Base-by-base conservation (phyloP, 2,797 vertebrate genomes). In the Odontamblyopus lacepedii region DNA sequence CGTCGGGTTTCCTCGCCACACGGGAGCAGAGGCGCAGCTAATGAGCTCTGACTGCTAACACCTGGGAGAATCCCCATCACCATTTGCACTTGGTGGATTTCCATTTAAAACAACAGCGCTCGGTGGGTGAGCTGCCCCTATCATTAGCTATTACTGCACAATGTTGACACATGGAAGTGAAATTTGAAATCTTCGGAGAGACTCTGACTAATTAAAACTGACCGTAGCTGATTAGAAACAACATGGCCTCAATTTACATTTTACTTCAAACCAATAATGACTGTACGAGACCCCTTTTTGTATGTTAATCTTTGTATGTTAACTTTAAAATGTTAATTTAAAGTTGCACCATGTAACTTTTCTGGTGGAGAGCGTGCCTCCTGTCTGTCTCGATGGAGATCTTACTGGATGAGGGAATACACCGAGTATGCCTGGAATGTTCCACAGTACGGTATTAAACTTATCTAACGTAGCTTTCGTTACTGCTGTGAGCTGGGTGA, bases 1-100 rank as follows among this genome's bases (percentile, higher is more conserved):
- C 60, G 56, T 69, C 78, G 16, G 38, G 30, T 27, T 64, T 73
- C 73, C 77, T 64, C 56, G 19, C 15, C 44, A 19, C 41, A 8
- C n/a, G 66, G 32, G 3, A 69, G 57, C 64, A 67, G 27, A 73
- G 38, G 44, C 26, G 64, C 44, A 7, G 38, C 59, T 26, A 78
- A 81, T 83, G 72, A 81, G 60, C n/a, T 29, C 3, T 83, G 77
- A 88, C 65, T 81, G 72, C 73, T 78, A 82, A 80, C 85, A 90
- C 61, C 71, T 84, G 77, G 72, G 57, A 63, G 53, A 70, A 23
- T 26, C 38, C 30, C 48, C 69, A 32, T 75, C 53, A n/a, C 9
- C 0, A 32, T 70, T 65, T 38, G 70, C 11, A 56, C 38, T 64
- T 61, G 60, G 18, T 19, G 57, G 50, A 51, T 71, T 76, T 48